phyloP scores from a whole-genome alignment of 2,113 vertebrate species.

The Rallus limicola region DNA sequence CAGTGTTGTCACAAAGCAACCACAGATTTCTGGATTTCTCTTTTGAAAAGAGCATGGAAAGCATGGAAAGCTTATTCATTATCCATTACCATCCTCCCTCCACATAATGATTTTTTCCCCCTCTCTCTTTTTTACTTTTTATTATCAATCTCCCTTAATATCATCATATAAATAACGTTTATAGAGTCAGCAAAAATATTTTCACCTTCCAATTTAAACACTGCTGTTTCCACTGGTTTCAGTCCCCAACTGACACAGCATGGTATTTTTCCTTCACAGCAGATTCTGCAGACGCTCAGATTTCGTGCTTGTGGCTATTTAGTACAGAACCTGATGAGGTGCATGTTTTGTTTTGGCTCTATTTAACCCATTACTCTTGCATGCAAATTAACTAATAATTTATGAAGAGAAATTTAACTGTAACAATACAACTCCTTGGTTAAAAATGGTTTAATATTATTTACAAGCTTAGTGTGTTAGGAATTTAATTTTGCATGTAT shows the following conservation, averaged over 20 bases:
- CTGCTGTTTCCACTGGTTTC: not conserved
- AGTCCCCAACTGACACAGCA: not conserved
- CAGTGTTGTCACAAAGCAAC: not conserved
- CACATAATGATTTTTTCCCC: no score
- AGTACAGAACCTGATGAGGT: not conserved
- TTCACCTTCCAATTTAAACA: not conserved
- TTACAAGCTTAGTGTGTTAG: not conserved
- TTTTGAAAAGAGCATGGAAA: not conserved
- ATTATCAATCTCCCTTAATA: not conserved
- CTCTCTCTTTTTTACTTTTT: no score
- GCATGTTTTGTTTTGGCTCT: not conserved
- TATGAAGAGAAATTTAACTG: not conserved
- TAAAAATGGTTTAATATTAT: conserved; percentile 7
- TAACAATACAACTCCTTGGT: not conserved
- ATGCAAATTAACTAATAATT: not conserved
- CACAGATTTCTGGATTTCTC: not conserved
- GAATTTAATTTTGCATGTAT: conserved; percentile 5
- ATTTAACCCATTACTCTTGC: not conserved
- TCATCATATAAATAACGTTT: not conserved
- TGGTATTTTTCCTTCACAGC: not conserved
- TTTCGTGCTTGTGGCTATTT: not conserved
- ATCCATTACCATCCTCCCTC: no score
- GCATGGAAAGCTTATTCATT: not conserved
- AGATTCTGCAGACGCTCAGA: not conserved
- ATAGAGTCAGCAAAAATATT: not conserved